A percentile compares a stretch with the other conserved stretches of the same genome.
These are phyloP conservation scores for Tuberolachnus salignus DNA, from an alignment of 2,888 invertebrate genomes.

Conservation along the genomic window DNA sequence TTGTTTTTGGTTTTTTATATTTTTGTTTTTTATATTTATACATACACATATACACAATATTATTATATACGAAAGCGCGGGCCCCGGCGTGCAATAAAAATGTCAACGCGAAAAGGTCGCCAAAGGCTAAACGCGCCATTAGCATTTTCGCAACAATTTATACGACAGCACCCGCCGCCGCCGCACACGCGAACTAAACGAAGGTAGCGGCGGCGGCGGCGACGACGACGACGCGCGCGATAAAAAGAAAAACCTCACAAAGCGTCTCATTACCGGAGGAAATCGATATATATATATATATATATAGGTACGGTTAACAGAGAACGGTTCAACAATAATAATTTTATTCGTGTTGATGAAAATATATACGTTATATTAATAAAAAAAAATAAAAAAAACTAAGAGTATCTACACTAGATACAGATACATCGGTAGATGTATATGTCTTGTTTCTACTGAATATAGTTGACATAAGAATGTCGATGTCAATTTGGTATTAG, in stretches of 20 bases:
- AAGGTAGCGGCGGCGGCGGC: background rate
- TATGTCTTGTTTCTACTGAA: too few species aligned
- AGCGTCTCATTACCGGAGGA: slow-evolving; percentile 46
- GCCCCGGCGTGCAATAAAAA: slow-evolving; percentile 48
- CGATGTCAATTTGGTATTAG: too few species aligned
- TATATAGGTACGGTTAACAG: too few species aligned
- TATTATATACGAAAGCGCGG: background rate
- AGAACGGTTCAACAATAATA: too few species aligned
- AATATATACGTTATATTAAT: too few species aligned
- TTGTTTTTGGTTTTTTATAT: slow-evolving; percentile 1
- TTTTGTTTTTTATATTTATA: background rate
- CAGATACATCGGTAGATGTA: too few species aligned
- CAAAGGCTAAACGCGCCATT: slow-evolving; percentile 54
- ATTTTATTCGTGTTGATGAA: too few species aligned
- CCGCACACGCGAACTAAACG: too few species aligned
- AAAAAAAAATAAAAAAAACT: too few species aligned
- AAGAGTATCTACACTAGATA: too few species aligned
- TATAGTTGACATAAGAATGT: too few species aligned
- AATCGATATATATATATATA: slow-evolving; percentile 30
- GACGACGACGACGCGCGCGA: background rate
- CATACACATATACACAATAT: too few species aligned
- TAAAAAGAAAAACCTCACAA: slow-evolving; percentile 47
- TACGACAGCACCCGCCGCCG: slow-evolving; percentile 31
- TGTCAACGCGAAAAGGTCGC: slow-evolving; percentile 53
- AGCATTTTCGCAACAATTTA: slow-evolving; percentile 43